Evolutionary conservation across 1,140 invertebrate genomes (phyloP).

Genomic region (Maconellicoccus hirsutus): DNA sequence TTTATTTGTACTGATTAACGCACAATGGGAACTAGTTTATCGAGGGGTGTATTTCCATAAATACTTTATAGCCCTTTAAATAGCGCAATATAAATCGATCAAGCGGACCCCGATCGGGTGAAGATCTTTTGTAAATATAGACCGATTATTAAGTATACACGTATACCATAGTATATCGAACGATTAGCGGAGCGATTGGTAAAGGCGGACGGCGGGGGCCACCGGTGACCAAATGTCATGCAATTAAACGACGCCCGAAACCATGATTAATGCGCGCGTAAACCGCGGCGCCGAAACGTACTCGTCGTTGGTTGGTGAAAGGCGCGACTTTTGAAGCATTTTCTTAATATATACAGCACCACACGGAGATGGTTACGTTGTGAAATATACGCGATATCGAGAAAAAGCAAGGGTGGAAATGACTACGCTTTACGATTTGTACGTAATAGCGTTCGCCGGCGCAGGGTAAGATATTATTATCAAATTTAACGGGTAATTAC

Average conservation of each 20-base stretch:
- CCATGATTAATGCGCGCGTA: too few relatives aligned
- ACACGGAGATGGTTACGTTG: background rate
- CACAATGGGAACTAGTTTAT: background rate
- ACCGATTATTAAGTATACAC: background rate
- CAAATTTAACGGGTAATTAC: constrained; percentile 21
- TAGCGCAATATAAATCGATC: constrained; percentile 5
- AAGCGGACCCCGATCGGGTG: background rate
- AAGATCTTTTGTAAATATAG: too few relatives aligned
- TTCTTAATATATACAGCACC: background rate
- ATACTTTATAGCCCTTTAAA: background rate
- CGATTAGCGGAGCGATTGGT: background rate
- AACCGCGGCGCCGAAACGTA: too few relatives aligned
- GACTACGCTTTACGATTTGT: background rate
- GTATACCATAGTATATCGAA: background rate
- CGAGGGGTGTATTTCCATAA: background rate
- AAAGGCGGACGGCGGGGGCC: background rate
- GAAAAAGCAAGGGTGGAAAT: background rate
- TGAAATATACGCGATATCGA: background rate
- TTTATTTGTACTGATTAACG: background rate
- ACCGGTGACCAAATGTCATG: background rate
- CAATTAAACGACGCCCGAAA: too few relatives aligned
- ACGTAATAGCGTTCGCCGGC: background rate
- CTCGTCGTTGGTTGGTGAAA: too few relatives aligned
- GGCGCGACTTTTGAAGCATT: too few relatives aligned
- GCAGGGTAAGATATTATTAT: constrained; percentile 16